Evolutionary conservation across 2,888 invertebrate species (phyloP).

Genomic region (Ectemnius lituratus): DNA sequence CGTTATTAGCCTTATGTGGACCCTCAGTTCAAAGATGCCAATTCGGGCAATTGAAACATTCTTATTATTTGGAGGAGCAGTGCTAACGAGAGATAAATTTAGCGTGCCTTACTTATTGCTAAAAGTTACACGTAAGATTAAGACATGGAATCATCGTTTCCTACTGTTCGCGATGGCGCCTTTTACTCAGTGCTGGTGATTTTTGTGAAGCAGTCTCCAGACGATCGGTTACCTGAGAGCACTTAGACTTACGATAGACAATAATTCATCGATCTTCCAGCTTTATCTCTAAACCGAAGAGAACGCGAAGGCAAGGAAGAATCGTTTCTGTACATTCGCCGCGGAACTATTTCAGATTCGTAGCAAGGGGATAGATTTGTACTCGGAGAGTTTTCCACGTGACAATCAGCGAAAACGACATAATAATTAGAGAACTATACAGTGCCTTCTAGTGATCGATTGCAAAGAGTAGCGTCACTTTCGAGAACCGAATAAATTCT

Average conservation of each 20-base stretch:
- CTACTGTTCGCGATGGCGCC: slow-evolving; percentile 10
- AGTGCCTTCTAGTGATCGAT: slow-evolving; percentile 9
- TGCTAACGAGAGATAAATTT: no score
- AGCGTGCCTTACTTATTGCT: no score
- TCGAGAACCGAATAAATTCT: slow-evolving; percentile 6
- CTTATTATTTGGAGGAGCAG: no score
- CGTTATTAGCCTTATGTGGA: no score
- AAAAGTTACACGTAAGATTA: slow-evolving; percentile 13
- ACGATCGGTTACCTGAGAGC: slow-evolving; percentile 56
- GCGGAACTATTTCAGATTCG: no score
- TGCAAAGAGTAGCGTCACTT: slow-evolving; percentile 2
- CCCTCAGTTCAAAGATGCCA: no score
- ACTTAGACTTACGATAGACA: slow-evolving; percentile 54
- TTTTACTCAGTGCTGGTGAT: slow-evolving; percentile 34
- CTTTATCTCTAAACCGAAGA: neutral
- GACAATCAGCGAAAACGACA: slow-evolving; percentile 19
- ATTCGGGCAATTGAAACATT: no score
- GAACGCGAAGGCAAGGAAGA: neutral
- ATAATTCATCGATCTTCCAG: slow-evolving; percentile 45
- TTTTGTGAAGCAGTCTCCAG: slow-evolving; percentile 39
- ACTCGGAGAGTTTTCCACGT: no score
- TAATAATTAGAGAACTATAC: slow-evolving; percentile 21
- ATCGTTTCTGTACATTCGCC: no score
- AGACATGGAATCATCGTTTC: slow-evolving; percentile 18
- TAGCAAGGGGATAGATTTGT: no score